Conservation (phyloP, 1,140 invertebrate genomes). For the Andricus grossulariae region DNA sequence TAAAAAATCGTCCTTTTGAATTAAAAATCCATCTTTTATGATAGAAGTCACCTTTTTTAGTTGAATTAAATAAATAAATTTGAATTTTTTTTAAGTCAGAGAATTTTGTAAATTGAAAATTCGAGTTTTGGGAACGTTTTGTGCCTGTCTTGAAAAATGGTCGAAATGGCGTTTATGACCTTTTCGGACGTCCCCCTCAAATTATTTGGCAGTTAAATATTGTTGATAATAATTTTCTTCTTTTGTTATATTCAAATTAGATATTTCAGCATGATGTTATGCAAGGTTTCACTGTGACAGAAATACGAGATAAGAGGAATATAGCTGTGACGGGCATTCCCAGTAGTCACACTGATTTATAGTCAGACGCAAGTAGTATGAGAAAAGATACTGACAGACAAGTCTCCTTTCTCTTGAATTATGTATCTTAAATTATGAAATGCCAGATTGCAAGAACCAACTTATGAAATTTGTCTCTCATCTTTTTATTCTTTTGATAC, state of each 20-base stretch:
- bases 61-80: no score
- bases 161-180: no score
- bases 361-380: slow-evolving; percentile 7
- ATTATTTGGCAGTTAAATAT: neutral
- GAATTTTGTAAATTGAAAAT: no score
- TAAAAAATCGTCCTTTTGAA: no score
- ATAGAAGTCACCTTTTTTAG: no score
- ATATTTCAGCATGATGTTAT: neutral
- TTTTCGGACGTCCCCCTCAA: no score
- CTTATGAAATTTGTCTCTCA: neutral
- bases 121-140: no score
- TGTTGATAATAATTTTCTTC: neutral
- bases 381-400: neutral
- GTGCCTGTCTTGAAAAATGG: no score
- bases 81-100: no score
- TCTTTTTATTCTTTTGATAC: no score
- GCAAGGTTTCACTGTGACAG: neutral
- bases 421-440: neutral
- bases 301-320: neutral
- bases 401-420: neutral
- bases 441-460: neutral
- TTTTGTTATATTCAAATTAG: neutral
- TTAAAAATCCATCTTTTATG: no score
- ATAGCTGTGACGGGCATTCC: neutral
- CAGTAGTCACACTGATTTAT: neutral